Conservation (phyloP, 2,113 vertebrate genomes). For the Myodes glareolus region DNA sequence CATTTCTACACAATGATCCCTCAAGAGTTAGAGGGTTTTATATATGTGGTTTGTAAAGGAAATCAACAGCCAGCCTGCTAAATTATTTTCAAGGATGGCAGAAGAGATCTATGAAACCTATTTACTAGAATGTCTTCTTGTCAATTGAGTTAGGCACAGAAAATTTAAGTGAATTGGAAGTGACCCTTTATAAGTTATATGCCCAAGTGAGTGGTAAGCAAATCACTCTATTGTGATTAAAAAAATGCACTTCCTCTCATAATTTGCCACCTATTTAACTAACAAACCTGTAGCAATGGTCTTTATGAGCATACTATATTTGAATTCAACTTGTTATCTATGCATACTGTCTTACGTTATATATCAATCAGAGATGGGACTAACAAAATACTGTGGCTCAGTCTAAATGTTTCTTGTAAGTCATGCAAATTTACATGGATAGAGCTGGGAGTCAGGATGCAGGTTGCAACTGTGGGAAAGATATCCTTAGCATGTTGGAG, state of each 20-base stretch:
- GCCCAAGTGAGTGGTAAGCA: neutral
- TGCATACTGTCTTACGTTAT: neutral
- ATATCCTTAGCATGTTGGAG: neutral
- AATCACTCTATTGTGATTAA: neutral
- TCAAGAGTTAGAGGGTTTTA: constrained; percentile 18
- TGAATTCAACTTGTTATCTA: constrained; percentile 5
- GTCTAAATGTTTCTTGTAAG: neutral
- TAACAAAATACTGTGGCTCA: neutral
- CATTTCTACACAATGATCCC: neutral
- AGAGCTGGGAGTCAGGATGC: neutral
- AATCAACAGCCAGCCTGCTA: neutral
- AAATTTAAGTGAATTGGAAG: neutral
- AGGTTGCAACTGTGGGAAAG: neutral
- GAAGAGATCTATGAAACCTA: neutral
- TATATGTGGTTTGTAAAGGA: neutral
- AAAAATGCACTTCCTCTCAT: neutral
- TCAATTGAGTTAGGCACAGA: neutral
- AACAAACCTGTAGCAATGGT: neutral
- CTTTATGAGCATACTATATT: neutral
- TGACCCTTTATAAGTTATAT: neutral
- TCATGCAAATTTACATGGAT: neutral
- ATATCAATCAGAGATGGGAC: neutral
- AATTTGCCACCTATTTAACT: constrained; percentile 31
- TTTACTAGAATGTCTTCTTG: neutral
- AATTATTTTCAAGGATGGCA: constrained; percentile 18